A percentile compares a stretch with the other conserved stretches of the same genome.
Evolutionary conservation across 2,797 vertebrate species (phyloP).

Genomic region (Acestrorhynchus altus): DNA sequence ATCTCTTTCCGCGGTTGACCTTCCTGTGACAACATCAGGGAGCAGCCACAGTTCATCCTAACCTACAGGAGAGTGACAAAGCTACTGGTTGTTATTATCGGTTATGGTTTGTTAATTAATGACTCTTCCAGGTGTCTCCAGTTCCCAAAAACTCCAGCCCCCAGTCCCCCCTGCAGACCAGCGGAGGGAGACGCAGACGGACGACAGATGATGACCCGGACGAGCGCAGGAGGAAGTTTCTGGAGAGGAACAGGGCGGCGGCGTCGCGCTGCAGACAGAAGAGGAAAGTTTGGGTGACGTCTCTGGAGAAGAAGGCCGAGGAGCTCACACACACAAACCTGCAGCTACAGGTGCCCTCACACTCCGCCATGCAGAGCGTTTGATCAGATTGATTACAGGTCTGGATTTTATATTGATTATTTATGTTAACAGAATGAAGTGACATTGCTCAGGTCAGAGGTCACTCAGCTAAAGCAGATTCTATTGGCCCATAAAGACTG

Average conservation of each 20-base stretch:
- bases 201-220: slow-evolving; percentile 92
- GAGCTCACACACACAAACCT: slow-evolving; percentile 99
- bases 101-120: background rate
- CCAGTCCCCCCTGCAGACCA: slow-evolving; percentile 33
- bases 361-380: too few species aligned
- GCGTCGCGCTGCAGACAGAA: slow-evolving; percentile 98
- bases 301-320: slow-evolving; percentile 99
- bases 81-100: background rate
- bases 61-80: background rate
- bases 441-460: slow-evolving; percentile 96
- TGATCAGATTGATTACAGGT: too few species aligned
- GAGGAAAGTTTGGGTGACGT: slow-evolving; percentile 98
- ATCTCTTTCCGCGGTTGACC: too few species aligned
- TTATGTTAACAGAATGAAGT: slow-evolving; percentile 88
- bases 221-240: slow-evolving; percentile 94
- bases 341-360: slow-evolving; percentile 83
- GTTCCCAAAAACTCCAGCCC: slow-evolving; percentile 23
- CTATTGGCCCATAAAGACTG: slow-evolving; percentile 98
- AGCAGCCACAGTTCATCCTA: too few species aligned
- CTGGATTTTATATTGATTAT: too few species aligned
- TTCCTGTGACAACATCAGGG: too few species aligned
- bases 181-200: slow-evolving; percentile 78
- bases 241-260: slow-evolving; percentile 95
- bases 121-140: slow-evolving; percentile 40
- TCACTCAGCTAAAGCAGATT: slow-evolving; percentile 97